Evolutionary conservation across 2,888 invertebrate species (phyloP), one percentile per base, ranked within the genome.

Genomic region (Drosophila meridionalis): DNA sequence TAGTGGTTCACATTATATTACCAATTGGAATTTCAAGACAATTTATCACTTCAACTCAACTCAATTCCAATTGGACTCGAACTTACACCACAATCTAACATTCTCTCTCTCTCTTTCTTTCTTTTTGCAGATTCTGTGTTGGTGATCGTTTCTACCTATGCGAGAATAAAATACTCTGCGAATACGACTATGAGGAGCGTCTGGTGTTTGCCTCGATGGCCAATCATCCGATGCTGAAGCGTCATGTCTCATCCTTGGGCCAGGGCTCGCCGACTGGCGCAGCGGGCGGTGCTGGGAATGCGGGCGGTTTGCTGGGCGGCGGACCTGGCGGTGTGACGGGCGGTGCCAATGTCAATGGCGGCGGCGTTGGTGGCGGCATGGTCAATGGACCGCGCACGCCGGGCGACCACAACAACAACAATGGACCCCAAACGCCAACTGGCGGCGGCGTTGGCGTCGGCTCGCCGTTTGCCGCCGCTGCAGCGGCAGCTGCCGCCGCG

Each of bases 101-200:
- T 11, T 26, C 14, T 47, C 28, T 36, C 4, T 47, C 2, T 34
- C 11, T 30, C 14, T 55, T 26, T 2, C 53, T 8, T 14, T 8
- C 28, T 53, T 20, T 8, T 68, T 76, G 6, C 95, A 99, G 99
- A 94, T 99, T 99, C 94, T 99, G 99, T 94, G 98, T 99, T 50
- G 99, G 99, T 40, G 99, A 99, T 93, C 96, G 98, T 79, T 99
- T 98, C 94, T 99, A 99, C 94, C 94, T 99, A 87, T 98, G 98
- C 94, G 99, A 99, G 94, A 99, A 99, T 94, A 98, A 98, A 94
- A 99, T 99, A 84, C 95, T 99, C 62, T 99, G 99, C 94, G 99
- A 99, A 94, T 98, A 98, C 93, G 99, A 99, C 93, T 99, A 99
- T 92, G 98, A 99, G 92, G 99, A 99, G 94, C 94, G 98, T 83